Evolutionary conservation across 2,888 invertebrate genomes (phyloP).

Genomic region (Malacosoma neustria): DNA sequence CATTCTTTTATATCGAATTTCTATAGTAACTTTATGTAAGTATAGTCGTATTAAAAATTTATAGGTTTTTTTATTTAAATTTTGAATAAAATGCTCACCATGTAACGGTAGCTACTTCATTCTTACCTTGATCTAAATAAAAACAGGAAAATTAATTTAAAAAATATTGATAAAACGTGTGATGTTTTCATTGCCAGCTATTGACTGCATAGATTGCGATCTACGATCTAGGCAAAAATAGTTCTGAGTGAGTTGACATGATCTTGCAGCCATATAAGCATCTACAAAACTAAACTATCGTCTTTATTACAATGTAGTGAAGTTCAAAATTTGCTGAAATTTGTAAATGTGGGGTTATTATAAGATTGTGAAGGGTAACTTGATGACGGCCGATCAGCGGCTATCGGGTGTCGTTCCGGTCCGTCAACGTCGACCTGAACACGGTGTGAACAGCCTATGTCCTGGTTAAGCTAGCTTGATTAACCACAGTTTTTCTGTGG

Average conservation of each 20-base stretch:
- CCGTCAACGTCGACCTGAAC: slow-evolving; percentile 32
- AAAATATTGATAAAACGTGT: too few species aligned
- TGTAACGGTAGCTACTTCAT: too few species aligned
- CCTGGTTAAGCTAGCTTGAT: slow-evolving; percentile 27
- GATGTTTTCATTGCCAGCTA: slow-evolving; percentile 26
- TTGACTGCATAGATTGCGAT: slow-evolving; percentile 27
- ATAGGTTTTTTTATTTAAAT: too few species aligned
- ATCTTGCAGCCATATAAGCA: slow-evolving; percentile 15
- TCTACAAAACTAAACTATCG: not conserved
- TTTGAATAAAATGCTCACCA: too few species aligned
- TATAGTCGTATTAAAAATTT: too few species aligned
- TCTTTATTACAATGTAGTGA: slow-evolving; percentile 11
- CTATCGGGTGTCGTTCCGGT: slow-evolving; percentile 56
- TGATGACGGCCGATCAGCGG: slow-evolving; percentile 42
- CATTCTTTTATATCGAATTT: too few species aligned
- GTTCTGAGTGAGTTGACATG: slow-evolving; percentile 32
- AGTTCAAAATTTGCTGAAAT: slow-evolving; percentile 11
- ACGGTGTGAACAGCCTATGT: slow-evolving; percentile 41
- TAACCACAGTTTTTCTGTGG: slow-evolving; percentile 3
- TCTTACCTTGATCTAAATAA: too few species aligned
- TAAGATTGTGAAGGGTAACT: slow-evolving; percentile 33
- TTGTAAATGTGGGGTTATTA: slow-evolving; percentile 4
- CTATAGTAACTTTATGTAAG: too few species aligned
- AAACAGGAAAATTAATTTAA: too few species aligned
- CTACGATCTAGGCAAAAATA: slow-evolving; percentile 33